phyloP scores from a whole-genome alignment of 2,888 invertebrate species.

The Ennomos fuscantarius region DNA sequence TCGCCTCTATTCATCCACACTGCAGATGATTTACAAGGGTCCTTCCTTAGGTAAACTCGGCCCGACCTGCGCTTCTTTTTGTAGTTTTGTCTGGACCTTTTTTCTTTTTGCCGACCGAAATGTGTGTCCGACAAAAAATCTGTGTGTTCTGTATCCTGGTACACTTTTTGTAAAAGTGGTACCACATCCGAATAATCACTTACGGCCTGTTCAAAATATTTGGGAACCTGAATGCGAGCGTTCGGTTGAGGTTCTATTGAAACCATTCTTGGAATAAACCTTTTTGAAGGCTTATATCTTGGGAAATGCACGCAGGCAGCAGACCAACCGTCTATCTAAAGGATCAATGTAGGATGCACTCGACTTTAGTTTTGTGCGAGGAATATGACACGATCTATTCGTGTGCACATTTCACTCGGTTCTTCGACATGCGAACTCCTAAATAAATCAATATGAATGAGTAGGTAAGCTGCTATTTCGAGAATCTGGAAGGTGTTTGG shows the following conservation, averaged over 20 bases:
- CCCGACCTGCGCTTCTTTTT: conserved; percentile 81
- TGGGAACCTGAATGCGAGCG: conserved; percentile 75
- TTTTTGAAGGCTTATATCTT: conserved; percentile 55
- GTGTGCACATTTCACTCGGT: conserved; percentile 44
- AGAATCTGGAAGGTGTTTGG: conserved; percentile 84
- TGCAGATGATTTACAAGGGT: conserved; percentile 84
- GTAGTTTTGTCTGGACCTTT: conserved; percentile 79
- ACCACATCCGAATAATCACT: conserved; percentile 85
- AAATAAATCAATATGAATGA: conserved; percentile 78
- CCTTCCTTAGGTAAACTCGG: conserved; percentile 83
- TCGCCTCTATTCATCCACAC: conserved; percentile 75
- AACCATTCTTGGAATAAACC: conserved; percentile 68
- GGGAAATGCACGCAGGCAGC: conserved; percentile 49
- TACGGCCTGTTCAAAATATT: conserved; percentile 83
- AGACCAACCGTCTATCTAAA: conserved; percentile 53
- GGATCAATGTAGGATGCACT: conserved; percentile 41
- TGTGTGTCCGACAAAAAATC: conserved; percentile 78
- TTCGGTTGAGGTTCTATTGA: conserved; percentile 69
- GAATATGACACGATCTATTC: conserved; percentile 47
- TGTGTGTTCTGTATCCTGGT: conserved; percentile 80
- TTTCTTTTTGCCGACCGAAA: conserved; percentile 79
- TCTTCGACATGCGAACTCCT: conserved; percentile 54
- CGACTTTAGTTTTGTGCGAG: conserved; percentile 37
- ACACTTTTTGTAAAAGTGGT: conserved; percentile 80
- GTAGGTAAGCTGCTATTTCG: conserved; percentile 75